Evolutionary conservation across 2,797 vertebrate genomes (phyloP).

Genomic region (Xiphorhynchus erythropygius): DNA sequence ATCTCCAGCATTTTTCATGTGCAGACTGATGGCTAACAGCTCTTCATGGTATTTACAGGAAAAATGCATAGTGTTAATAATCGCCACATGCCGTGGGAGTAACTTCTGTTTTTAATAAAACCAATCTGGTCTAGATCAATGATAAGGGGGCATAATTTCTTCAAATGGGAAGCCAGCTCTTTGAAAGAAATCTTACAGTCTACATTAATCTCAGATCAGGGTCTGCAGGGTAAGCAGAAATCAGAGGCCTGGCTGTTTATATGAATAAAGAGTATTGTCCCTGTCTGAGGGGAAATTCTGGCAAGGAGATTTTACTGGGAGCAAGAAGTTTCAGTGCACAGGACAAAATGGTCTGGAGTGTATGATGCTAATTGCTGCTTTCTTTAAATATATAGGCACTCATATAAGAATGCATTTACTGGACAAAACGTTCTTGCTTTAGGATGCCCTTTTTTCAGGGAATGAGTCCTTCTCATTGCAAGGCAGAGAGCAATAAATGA

Average conservation of each 20-base stretch:
- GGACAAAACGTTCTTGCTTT: not conserved
- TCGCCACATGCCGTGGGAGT: slow-evolving; percentile 64
- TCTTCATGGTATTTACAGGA: slow-evolving; percentile 71
- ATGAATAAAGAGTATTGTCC: slow-evolving; percentile 17
- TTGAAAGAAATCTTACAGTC: slow-evolving; percentile 66
- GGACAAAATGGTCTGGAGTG: not conserved
- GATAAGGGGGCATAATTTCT: slow-evolving; percentile 72
- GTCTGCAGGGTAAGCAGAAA: slow-evolving; percentile 53
- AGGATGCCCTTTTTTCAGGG: not conserved
- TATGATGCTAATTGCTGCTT: not conserved
- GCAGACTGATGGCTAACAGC: slow-evolving; percentile 70
- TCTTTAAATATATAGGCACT: not conserved
- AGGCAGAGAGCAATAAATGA: not conserved
- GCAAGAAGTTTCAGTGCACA: not conserved
- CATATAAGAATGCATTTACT: not conserved
- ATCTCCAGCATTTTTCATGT: slow-evolving; percentile 58
- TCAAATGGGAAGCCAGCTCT: slow-evolving; percentile 72
- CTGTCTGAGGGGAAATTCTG: not conserved
- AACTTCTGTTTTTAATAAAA: slow-evolving; percentile 78
- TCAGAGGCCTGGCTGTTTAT: not conserved
- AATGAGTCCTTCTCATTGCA: not conserved
- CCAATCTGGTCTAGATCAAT: slow-evolving; percentile 76
- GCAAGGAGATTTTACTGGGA: not conserved
- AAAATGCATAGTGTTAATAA: slow-evolving; percentile 72
- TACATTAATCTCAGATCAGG: slow-evolving; percentile 46